These are phyloP conservation scores for Platyura marginata DNA, from an alignment of 1,140 invertebrate genomes.

Conservation along the genomic window DNA sequence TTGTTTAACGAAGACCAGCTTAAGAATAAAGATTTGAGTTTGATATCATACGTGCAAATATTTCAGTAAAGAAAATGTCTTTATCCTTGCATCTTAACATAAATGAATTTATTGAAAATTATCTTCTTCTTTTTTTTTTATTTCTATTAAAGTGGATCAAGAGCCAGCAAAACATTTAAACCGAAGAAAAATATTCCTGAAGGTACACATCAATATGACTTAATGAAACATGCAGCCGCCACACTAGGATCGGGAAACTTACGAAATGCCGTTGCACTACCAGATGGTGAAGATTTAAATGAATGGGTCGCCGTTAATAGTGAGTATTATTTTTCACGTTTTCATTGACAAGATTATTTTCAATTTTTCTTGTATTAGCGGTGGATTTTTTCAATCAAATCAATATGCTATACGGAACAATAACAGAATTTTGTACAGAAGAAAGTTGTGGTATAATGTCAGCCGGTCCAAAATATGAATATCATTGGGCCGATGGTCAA, in stretches of 20 bases:
- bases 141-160: background rate
- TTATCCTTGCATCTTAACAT: too few relatives aligned
- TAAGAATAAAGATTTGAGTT: too few relatives aligned
- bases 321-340: too few relatives aligned
- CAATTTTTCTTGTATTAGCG: slow-evolving; percentile 46
- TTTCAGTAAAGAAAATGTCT: too few relatives aligned
- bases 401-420: slow-evolving; percentile 98
- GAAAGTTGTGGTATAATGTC: slow-evolving; percentile 97
- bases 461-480: slow-evolving; percentile 96
- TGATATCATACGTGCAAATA: too few relatives aligned
- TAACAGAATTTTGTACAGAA: slow-evolving; percentile 98
- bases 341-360: slow-evolving; percentile 1
- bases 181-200: slow-evolving; percentile 99
- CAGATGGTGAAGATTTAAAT: slow-evolving; percentile 97
- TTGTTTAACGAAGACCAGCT: too few relatives aligned
- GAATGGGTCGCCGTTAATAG: slow-evolving; percentile 99
- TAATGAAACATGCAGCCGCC: slow-evolving; percentile 98
- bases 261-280: slow-evolving; percentile 85
- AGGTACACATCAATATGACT: slow-evolving; percentile 95
- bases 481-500: slow-evolving; percentile 98
- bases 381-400: slow-evolving; percentile 99
- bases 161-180: slow-evolving; percentile 93
- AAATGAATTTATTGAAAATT: too few relatives aligned
- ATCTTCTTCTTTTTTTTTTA: too few relatives aligned
- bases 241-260: slow-evolving; percentile 96